Conservation (phyloP, 2,888 invertebrate species). For the Hydropsyche betteni region DNA sequence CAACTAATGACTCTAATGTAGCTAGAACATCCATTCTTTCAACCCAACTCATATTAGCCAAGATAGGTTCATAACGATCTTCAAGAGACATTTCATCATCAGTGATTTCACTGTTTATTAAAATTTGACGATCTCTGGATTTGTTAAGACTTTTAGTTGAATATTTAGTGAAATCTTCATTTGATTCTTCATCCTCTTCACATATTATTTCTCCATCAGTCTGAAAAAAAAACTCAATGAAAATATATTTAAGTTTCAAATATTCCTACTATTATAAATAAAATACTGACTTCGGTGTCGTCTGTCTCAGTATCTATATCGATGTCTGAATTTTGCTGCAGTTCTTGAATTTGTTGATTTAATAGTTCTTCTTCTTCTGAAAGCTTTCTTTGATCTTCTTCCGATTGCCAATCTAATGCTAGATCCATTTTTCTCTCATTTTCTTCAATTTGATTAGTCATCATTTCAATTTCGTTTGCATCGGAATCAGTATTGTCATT, state of each 20-base stretch:
- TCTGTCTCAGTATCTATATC: slow-evolving; percentile 85
- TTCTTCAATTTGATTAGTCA: slow-evolving; percentile 66
- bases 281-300: slow-evolving; percentile 69
- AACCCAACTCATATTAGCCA: slow-evolving; percentile 84
- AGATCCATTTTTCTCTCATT: slow-evolving; percentile 68
- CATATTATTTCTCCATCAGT: slow-evolving; percentile 74
- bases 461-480: slow-evolving; percentile 61
- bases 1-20: slow-evolving; percentile 79
- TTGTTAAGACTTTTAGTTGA: not conserved
- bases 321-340: slow-evolving; percentile 76
- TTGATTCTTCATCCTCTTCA: slow-evolving; percentile 58
- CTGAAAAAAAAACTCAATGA: slow-evolving; percentile 53
- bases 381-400: slow-evolving; percentile 77
- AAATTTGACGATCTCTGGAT: slow-evolving; percentile 23
- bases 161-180: slow-evolving; percentile 49
- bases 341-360: slow-evolving; percentile 78
- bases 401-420: slow-evolving; percentile 71
- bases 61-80: slow-evolving; percentile 74
- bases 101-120: slow-evolving; percentile 40
- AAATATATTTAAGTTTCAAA: slow-evolving; percentile 3
- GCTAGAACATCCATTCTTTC: slow-evolving; percentile 85
- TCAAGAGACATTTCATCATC: slow-evolving; percentile 67
- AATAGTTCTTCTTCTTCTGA: slow-evolving; percentile 80
- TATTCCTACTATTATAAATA: slow-evolving; percentile 7
- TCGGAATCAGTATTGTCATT: slow-evolving; percentile 49